These are phyloP conservation scores for Morinoia aosen DNA, from an alignment of 2,888 invertebrate genomes.

Conservation along the genomic window DNA sequence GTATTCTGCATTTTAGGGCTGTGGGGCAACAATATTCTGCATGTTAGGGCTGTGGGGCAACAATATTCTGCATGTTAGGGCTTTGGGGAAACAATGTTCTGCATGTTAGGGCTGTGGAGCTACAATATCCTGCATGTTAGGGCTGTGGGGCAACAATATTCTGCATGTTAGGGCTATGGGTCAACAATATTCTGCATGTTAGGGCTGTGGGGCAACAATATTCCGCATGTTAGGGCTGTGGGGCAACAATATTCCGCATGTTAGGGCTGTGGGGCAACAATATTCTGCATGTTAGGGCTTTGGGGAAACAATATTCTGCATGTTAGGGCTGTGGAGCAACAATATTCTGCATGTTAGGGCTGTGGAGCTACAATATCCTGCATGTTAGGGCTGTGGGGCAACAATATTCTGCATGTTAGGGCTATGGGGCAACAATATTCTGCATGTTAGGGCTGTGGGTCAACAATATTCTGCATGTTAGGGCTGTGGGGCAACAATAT, in stretches of 20 bases:
- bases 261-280: no score
- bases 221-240: no score
- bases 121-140: not conserved
- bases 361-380: not conserved
- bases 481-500: not conserved
- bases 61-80: not conserved
- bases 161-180: not conserved
- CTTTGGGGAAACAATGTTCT: not conserved
- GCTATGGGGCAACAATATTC: not conserved
- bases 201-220: not conserved
- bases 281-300: no score
- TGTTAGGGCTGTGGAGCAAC: no score
- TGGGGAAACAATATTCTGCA: no score
- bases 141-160: not conserved
- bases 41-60: no score
- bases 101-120: not conserved
- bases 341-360: not conserved
- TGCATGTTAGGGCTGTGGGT: not conserved
- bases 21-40: no score
- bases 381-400: not conserved
- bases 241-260: no score
- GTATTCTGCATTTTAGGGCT: not conserved
- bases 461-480: not conserved
- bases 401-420: not conserved
- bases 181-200: not conserved